Conservation (phyloP, 2,113 vertebrate genomes). For the Canis aureus region DNA sequence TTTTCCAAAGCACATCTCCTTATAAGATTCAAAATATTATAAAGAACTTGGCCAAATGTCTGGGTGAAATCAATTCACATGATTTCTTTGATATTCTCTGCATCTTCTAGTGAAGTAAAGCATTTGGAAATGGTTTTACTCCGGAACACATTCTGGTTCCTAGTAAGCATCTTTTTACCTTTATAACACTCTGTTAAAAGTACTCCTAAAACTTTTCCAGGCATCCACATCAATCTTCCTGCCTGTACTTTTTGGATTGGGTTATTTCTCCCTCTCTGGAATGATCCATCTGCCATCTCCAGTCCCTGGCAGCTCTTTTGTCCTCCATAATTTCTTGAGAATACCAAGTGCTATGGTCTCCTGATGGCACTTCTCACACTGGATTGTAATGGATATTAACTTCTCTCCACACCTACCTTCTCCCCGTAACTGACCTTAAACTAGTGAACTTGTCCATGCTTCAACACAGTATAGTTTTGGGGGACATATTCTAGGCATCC, state of each 20-base stretch:
- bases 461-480: background rate
- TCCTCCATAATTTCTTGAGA: background rate
- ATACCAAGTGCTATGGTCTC: background rate
- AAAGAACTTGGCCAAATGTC: background rate
- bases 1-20: conserved; percentile 7
- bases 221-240: no score
- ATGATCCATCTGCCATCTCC: accelerated
- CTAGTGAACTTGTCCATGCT: background rate
- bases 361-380: no score
- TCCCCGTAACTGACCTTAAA: background rate
- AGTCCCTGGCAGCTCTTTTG: background rate
- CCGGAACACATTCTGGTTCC: background rate
- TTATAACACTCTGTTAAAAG: background rate
- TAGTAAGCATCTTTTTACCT: background rate
- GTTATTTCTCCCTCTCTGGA: background rate
- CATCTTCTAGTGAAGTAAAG: background rate
- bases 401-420: background rate
- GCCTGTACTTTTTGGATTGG: background rate
- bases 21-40: background rate
- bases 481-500: background rate
- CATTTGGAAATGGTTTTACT: background rate
- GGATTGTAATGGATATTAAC: background rate
- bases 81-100: background rate
- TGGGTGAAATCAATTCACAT: background rate
- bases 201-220: background rate